Conservation (phyloP, 2,888 invertebrate genomes). For the Nezara viridula region DNA sequence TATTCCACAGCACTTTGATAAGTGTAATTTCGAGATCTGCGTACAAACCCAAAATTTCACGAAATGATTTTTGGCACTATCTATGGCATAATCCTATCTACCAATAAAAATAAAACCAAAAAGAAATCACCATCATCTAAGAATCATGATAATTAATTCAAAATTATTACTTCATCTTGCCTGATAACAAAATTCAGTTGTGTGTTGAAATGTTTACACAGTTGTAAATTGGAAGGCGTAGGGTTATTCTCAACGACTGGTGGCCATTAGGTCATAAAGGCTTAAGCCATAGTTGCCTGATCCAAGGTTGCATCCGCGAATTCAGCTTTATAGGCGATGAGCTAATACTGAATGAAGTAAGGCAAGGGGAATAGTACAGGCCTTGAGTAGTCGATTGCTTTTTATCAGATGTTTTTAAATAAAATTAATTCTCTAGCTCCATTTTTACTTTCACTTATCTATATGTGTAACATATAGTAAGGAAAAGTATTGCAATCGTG, state of each 20-base stretch:
- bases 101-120: too few relatives aligned
- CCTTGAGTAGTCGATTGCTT: background rate
- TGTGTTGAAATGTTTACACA: background rate
- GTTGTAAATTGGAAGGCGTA: background rate
- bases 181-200: background rate
- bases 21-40: too few relatives aligned
- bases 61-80: too few relatives aligned
- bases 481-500: too few relatives aligned
- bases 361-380: background rate
- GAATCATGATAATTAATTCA: too few relatives aligned
- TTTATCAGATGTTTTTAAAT: background rate
- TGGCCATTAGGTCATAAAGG: background rate
- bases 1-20: too few relatives aligned
- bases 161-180: background rate
- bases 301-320: slow-evolving; percentile 4
- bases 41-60: too few relatives aligned
- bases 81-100: too few relatives aligned
- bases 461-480: too few relatives aligned
- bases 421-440: background rate
- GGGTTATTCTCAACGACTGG: background rate
- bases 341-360: slow-evolving; percentile 25
- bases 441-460: too few relatives aligned
- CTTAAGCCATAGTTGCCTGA: background rate
- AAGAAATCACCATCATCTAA: too few relatives aligned
- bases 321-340: slow-evolving; percentile 40